Percentiles rank a stretch among this genome's conserved stretches.
Evolutionary conservation across 2,888 invertebrate genomes (phyloP).

Genomic region (Teleiodes luculella): DNA sequence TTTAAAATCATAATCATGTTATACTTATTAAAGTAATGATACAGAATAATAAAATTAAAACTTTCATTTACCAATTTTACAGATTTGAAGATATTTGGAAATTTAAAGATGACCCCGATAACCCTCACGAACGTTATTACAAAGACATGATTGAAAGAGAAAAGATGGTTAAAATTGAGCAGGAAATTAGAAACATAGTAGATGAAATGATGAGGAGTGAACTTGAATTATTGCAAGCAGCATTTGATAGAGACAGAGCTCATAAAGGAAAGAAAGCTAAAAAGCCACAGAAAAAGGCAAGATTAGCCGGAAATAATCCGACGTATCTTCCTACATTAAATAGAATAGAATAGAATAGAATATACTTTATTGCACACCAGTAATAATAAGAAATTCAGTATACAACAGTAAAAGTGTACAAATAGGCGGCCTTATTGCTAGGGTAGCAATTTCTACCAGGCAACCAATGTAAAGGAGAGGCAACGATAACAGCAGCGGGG

Average conservation of each 20-base stretch:
- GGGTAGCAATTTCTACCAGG: too few species aligned
- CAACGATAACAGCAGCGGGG: too few species aligned
- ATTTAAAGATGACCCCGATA: slow-evolving; percentile 85
- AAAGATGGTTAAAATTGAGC: slow-evolving; percentile 89
- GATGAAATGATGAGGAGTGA: slow-evolving; percentile 87
- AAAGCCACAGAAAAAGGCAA: slow-evolving; percentile 85
- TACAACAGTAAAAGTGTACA: too few species aligned
- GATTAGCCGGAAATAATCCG: too few species aligned
- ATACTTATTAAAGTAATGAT: neutral
- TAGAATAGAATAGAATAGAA: too few species aligned
- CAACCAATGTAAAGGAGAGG: too few species aligned
- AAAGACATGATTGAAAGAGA: slow-evolving; percentile 90
- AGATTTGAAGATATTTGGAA: slow-evolving; percentile 91
- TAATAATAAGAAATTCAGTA: too few species aligned
- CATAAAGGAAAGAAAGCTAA: slow-evolving; percentile 87
- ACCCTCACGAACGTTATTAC: slow-evolving; percentile 87
- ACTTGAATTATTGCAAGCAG: slow-evolving; percentile 83
- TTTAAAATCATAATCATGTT: too few species aligned
- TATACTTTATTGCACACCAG: too few species aligned
- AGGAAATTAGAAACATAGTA: slow-evolving; percentile 88
- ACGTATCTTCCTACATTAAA: too few species aligned
- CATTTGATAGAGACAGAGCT: slow-evolving; percentile 84
- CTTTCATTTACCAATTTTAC: slow-evolving; percentile 11
- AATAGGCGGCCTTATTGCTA: too few species aligned
- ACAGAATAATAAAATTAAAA: neutral